These are phyloP conservation scores for Spilarctia lutea DNA, from an alignment of 2,888 invertebrate species.

Conservation along the genomic window DNA sequence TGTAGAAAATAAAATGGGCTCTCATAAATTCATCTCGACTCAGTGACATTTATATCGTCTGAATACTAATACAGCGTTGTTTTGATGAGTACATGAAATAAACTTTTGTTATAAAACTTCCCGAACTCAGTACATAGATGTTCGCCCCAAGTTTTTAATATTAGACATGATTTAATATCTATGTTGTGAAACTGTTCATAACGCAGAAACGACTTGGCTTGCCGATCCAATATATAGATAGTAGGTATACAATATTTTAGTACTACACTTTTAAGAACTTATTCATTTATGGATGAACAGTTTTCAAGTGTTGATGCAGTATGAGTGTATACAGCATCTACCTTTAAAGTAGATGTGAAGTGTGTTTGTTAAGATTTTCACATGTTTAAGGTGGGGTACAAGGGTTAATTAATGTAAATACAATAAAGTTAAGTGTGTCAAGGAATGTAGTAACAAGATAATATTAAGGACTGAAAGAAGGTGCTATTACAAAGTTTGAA, in stretches of 20 bases:
- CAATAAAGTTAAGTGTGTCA: no score
- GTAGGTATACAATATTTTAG: not conserved
- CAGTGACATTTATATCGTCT: constrained; percentile 30
- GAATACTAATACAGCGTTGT: constrained; percentile 14
- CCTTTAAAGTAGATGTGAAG: not conserved
- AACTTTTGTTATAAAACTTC: constrained; percentile 33
- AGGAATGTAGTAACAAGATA: no score
- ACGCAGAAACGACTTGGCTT: not conserved
- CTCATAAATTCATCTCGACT: constrained; percentile 34
- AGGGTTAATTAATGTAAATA: not conserved
- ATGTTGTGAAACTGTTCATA: not conserved
- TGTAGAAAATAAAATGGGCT: constrained; percentile 9
- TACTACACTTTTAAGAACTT: not conserved
- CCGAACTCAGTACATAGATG: constrained; percentile 20
- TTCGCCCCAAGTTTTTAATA: constrained; percentile 30
- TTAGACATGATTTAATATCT: constrained; percentile 17
- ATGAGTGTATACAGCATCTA: not conserved
- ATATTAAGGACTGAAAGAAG: no score
- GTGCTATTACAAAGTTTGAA: no score
- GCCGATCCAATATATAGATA: constrained; percentile 5
- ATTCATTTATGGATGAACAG: not conserved
- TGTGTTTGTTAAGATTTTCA: not conserved
- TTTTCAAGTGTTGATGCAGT: not conserved
- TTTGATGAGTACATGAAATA: constrained; percentile 21
- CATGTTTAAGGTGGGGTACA: not conserved